Base-by-base conservation (phyloP, 2,888 invertebrate genomes). In the Dryadula phaetusa region DNA sequence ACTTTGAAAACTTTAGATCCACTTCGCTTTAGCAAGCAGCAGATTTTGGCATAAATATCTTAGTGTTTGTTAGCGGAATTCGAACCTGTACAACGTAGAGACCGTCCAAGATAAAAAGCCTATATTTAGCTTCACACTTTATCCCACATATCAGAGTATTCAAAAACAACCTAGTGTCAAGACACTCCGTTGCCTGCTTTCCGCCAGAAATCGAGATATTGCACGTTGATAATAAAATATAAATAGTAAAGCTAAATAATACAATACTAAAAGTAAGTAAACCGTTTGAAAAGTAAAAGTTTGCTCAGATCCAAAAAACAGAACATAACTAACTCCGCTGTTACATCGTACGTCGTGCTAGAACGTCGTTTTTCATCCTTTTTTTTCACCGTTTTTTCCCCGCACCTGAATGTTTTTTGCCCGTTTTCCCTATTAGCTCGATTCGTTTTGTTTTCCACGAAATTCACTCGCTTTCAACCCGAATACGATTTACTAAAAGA, bases 391-490 rank as follows among this genome's bases (percentile, higher is more conserved):
- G n/a, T 69, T 63, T 67, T 71, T 66, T 68, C 62, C 40, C 62
- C 42, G 66, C 62, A 64, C 62, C 37, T 47, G 61, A 56, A 37
- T 44, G 42, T 74, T 70, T 72, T 72, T 67, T 69, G 56, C 61
- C 70, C 71, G 65, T 67, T 70, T 69, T 69, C 63, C 64, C 67
- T 70, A 69, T 73, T 71, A 72, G 72, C 69, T 16, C 64, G 54
- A 60, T 63, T 69, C 70, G 70, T 77, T 77, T 78, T 75, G 74
- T 78, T 77, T 78, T 76, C 76, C 78, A 76, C 76, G 79, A 79
- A 79, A 76, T 77, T 77, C 76, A 74, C 73, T 73, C 73, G 73
- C 71, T 75, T 74, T 75, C 74, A 70, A 68, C 66, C 71, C 62
- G 72, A 70, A 71, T 74, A 66, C 73, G 76, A 75, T 76, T 76